phyloP scores from a whole-genome alignment of 2,113 vertebrate genomes.

The Pterophyllum scalare region DNA sequence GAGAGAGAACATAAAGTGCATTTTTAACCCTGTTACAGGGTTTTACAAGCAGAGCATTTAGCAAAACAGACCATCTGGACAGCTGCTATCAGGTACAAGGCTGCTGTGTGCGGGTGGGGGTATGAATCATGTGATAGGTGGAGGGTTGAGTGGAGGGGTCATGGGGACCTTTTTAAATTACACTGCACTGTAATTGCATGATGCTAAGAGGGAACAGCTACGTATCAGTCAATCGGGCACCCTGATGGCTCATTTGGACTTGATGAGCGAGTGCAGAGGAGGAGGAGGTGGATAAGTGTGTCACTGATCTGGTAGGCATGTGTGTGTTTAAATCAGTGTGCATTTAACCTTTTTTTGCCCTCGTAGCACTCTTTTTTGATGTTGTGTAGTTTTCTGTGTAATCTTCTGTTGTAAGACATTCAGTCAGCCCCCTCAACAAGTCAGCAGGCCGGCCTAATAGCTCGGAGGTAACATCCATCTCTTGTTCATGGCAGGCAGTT shows the following conservation, averaged over 20 bases:
- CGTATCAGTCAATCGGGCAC: background rate
- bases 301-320: background rate
- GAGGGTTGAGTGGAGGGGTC: background rate
- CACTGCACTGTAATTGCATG: conserved; percentile 51
- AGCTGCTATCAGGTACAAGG: background rate
- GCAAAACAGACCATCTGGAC: background rate
- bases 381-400: background rate
- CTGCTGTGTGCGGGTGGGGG: background rate
- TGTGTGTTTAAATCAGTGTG: background rate
- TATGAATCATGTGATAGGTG: background rate
- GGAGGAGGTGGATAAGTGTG: background rate
- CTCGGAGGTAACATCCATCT: background rate
- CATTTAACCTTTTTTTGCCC: background rate
- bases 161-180: conserved; percentile 8
- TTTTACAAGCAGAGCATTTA: background rate
- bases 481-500: background rate
- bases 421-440: background rate
- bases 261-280: background rate
- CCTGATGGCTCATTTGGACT: background rate
- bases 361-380: background rate
- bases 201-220: background rate
- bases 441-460: background rate
- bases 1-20: background rate
- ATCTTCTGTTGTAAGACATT: background rate
- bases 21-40: background rate